These are phyloP conservation scores for Hemicordylus capensis DNA, from an alignment of 2,113 vertebrate genomes.

Conservation along the genomic window DNA sequence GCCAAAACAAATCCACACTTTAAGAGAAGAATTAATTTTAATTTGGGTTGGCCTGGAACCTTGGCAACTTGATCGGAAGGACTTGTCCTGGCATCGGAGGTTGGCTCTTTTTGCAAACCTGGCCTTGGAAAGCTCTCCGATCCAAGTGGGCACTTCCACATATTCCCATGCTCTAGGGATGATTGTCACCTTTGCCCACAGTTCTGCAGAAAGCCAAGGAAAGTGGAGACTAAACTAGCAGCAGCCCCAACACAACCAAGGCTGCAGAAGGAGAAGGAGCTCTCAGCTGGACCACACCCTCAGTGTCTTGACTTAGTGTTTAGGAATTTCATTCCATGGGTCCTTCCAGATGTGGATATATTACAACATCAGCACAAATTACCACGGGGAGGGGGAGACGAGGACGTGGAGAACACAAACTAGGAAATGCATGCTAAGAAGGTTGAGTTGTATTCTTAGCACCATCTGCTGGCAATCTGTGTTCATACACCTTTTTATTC, in stretches of 20 bases:
- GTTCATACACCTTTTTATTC: too few relatives aligned
- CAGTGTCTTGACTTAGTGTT: neutral
- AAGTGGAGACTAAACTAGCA: neutral
- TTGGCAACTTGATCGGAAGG: conserved; percentile 24
- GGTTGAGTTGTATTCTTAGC: too few relatives aligned
- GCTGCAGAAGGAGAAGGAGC: conserved; percentile 23
- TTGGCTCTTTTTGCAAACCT: conserved; percentile 12
- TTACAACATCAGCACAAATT: too few relatives aligned
- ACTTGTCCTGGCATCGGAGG: conserved; percentile 29
- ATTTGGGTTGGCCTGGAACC: conserved; percentile 41
- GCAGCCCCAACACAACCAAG: neutral
- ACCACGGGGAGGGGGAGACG: too few relatives aligned
- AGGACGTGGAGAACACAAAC: too few relatives aligned
- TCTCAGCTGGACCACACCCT: neutral
- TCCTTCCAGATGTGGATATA: neutral
- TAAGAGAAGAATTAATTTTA: conserved; percentile 55
- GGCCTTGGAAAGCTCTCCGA: conserved; percentile 23
- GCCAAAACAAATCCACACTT: conserved; percentile 59
- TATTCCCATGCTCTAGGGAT: neutral
- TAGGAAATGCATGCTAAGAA: too few relatives aligned
- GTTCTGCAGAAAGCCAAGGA: neutral
- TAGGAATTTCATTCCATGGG: neutral
- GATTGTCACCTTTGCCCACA: neutral
- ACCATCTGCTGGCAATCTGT: too few relatives aligned
- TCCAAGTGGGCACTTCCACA: neutral